Evolutionary conservation across 2,888 invertebrate species (phyloP).

Genomic region (Pollenia griseotomentosa): DNA sequence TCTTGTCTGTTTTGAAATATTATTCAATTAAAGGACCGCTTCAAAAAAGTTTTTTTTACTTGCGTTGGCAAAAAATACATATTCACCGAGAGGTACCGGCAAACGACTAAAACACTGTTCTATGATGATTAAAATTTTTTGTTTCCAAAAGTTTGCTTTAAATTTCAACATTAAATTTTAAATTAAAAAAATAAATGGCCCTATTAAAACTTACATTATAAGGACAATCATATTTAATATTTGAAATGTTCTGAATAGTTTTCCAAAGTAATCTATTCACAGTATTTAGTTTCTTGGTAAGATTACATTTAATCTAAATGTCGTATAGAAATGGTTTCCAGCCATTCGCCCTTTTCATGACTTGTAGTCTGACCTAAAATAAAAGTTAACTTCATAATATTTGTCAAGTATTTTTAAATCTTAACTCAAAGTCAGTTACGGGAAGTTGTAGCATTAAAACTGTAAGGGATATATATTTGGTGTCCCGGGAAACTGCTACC

Average conservation of each 20-base stretch:
- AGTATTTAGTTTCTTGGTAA: slow-evolving; percentile 8
- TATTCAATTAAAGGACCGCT: too few relatives aligned
- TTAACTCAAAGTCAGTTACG: neutral
- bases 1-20: too few relatives aligned
- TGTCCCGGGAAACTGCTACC: neutral
- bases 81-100: slow-evolving; percentile 4
- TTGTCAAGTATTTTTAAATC: neutral
- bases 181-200: too few relatives aligned
- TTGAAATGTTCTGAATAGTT: neutral
- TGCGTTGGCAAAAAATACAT: too few relatives aligned
- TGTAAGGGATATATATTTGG: neutral
- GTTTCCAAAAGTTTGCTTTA: slow-evolving; percentile 11
- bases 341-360: slow-evolving; percentile 33
- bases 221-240: slow-evolving; percentile 22
- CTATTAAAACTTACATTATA: slow-evolving; percentile 21
- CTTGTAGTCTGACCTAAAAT: neutral
- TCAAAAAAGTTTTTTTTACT: too few relatives aligned
- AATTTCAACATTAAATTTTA: too few relatives aligned
- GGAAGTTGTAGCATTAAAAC: neutral
- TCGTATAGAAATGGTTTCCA: slow-evolving; percentile 49
- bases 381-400: neutral
- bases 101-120: neutral
- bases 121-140: neutral
- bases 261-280: neutral
- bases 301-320: slow-evolving; percentile 3